phyloP scores from a whole-genome alignment of 2,113 vertebrate species.

The Ophiodon elongatus region DNA sequence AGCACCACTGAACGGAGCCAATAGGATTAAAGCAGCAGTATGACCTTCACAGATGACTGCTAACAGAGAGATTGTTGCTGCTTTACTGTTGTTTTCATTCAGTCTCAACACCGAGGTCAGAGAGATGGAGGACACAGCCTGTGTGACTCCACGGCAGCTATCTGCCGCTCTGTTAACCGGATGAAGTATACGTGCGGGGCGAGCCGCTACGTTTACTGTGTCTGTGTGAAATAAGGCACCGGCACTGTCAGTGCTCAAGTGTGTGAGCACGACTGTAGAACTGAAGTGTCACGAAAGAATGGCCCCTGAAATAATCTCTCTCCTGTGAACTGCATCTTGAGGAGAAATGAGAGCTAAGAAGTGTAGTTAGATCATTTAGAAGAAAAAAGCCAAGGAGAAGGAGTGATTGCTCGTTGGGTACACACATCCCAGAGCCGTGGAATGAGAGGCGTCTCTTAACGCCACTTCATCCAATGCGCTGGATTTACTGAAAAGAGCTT shows the following conservation, averaged over 20 bases:
- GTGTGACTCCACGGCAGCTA: not conserved
- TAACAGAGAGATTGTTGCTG: slow-evolving; percentile 5
- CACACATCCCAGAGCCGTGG: too few relatives aligned
- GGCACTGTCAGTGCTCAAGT: too few relatives aligned
- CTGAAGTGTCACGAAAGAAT: not conserved
- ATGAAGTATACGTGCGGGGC: not conserved
- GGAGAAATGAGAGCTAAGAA: too few relatives aligned
- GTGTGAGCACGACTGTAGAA: not conserved
- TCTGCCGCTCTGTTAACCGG: not conserved
- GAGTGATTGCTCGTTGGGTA: too few relatives aligned
- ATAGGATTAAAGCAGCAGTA: slow-evolving; percentile 62
- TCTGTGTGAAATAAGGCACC: not conserved
- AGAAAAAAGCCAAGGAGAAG: too few relatives aligned
- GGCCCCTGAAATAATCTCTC: not conserved
- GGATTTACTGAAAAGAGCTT: too few relatives aligned
- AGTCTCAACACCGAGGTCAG: slow-evolving; percentile 22
- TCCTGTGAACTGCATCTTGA: not conserved
- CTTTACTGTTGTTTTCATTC: slow-evolving; percentile 41
- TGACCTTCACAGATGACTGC: slow-evolving; percentile 69
- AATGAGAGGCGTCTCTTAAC: too few relatives aligned
- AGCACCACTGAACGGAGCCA: slow-evolving; percentile 43
- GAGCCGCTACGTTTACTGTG: not conserved
- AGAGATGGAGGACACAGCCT: slow-evolving; percentile 20
- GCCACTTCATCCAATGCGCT: too few relatives aligned
- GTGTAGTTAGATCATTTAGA: too few relatives aligned